Evolutionary conservation across 2,797 vertebrate genomes (phyloP), one percentile per base, ranked within the genome.

Genomic region (Cossypha polioptera): DNA sequence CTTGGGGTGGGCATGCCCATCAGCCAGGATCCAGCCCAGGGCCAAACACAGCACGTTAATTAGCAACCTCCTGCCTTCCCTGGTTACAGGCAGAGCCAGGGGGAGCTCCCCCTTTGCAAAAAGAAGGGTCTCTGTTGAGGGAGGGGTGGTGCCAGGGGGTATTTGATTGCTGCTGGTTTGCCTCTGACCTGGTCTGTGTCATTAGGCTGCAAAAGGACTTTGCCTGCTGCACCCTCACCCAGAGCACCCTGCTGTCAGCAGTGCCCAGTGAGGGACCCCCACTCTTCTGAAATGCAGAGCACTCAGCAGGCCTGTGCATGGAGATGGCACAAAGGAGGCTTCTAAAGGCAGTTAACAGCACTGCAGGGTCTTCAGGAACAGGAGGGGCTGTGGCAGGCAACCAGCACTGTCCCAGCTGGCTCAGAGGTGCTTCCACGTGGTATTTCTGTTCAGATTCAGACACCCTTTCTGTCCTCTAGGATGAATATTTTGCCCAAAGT

Each of bases 301-400:
- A 29, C 31, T 31, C 47, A 42, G 47, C 53, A 75, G 36, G 58
- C 51, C 58, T 35, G 15, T 16, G 40, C 0, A 0, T 19, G 22
- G n/a, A 55, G 21, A 68, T 79, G 57, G 73, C 36, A 42, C 54
- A 31, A 71, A 68, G 47, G 3, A 77, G 55, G 80, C 55, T 81
- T 81, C 79, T 33, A 15, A 91, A 77, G 76, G 87, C 62, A 88
- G 79, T n/a, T 38, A 29, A 55, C 42, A 85, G 73, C 68, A 88
- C 65, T 84, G 76, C 57, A 83, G 58, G 47, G 62, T 84, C 62
- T 75, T 91, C 72, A 83, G 73, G 73, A 77, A 87, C 24, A 57
- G 17, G 14, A 90, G 26, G 7, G 24, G 31, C 55, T 58, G 47
- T 21, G 29, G 65, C 68, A 74, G 78, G 54, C 20, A n/a, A 61